Base-by-base conservation (phyloP, 2,888 invertebrate genomes). In the Homarus gammarus region DNA sequence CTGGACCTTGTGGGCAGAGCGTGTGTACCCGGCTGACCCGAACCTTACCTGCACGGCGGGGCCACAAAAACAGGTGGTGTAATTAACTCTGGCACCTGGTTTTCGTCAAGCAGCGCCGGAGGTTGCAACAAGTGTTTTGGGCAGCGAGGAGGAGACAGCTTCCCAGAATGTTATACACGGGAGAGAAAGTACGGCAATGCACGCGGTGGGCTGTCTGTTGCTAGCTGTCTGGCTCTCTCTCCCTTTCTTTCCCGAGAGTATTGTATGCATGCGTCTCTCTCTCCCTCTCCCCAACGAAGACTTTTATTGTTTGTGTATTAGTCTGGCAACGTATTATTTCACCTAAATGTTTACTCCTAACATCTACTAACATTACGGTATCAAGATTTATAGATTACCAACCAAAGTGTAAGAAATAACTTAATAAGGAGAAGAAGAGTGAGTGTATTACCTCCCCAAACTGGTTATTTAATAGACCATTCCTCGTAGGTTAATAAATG, bases 71-170 rank as follows among this genome's bases (percentile, higher is more conserved):
- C 87, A 87, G 87, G 81, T 81, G 81, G 68, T 81, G 81, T 87
- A 87, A 87, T 87, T 87, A 87, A 33, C 70, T 36, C 51, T 70
- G 81, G 87, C 87, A 87, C 87, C 87, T 87, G 87, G 87, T 87
- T 87, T 87, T 87, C 87, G 87, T 87, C 87, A 87, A 87, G 87
- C 56, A 81, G 56, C 77, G 64, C 77, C 77, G 64, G 64, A 49
- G 85, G 77, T 78, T 61, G 85, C 85, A 85, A 85, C 85, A 85
- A 85, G 85, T 85, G 85, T 77, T 68, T 85, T n/a, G 64, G 56
- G 10, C 64, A 64, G 27, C n/a, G 27, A 64, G 27, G 40, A 68
- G 40, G 27, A 64, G 40, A 68, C 70, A 68, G 18, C 70, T 70
- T 82, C 68, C 40, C 15, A 44, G 70, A 70, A 70, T 49, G 49